A percentile compares a stretch with the other conserved stretches of the same genome.
Evolutionary conservation across 2,888 invertebrate species (phyloP).

Genomic region (Willowsia nigromaculata): DNA sequence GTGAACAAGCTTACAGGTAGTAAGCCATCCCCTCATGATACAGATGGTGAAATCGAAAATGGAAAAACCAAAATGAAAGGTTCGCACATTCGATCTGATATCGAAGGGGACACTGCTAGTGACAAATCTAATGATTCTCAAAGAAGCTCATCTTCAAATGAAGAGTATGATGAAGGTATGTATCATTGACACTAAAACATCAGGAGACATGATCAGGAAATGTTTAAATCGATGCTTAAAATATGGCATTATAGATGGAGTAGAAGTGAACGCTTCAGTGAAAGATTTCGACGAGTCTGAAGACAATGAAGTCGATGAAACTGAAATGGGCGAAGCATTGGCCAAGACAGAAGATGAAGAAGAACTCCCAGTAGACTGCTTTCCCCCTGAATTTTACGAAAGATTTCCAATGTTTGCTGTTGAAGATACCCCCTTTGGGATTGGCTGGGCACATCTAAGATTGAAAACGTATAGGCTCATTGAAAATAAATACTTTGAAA

Average conservation of each 20-base stretch:
- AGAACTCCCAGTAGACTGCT: conserved; percentile 94
- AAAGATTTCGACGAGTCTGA: conserved; percentile 59
- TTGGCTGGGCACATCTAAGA: conserved; percentile 95
- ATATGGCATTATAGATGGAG: conserved; percentile 31
- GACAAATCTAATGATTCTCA: conserved; percentile 56
- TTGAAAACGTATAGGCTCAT: conserved; percentile 96
- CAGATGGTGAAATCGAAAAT: conserved; percentile 63
- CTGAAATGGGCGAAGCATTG: conserved; percentile 78
- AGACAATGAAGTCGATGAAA: conserved; percentile 60
- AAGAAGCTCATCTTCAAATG: conserved; percentile 48
- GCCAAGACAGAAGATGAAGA: conserved; percentile 84
- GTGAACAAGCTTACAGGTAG: conserved; percentile 76
- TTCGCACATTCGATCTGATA: neutral
- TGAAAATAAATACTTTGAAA: conserved; percentile 99
- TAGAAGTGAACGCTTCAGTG: conserved; percentile 54
- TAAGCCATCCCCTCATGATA: conserved; percentile 63
- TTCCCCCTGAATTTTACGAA: conserved; percentile 92
- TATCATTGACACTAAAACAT: neutral
- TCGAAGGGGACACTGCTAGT: conserved; percentile 46
- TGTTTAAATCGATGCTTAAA: neutral
- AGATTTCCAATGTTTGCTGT: conserved; percentile 93
- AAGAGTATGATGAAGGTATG: conserved; percentile 82
- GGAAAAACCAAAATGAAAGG: conserved; percentile 45
- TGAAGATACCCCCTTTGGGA: conserved; percentile 83
- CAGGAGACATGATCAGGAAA: too few relatives aligned